Evolutionary conservation across 2,797 vertebrate species (phyloP).

Genomic region (Typhlichthys subterraneus): DNA sequence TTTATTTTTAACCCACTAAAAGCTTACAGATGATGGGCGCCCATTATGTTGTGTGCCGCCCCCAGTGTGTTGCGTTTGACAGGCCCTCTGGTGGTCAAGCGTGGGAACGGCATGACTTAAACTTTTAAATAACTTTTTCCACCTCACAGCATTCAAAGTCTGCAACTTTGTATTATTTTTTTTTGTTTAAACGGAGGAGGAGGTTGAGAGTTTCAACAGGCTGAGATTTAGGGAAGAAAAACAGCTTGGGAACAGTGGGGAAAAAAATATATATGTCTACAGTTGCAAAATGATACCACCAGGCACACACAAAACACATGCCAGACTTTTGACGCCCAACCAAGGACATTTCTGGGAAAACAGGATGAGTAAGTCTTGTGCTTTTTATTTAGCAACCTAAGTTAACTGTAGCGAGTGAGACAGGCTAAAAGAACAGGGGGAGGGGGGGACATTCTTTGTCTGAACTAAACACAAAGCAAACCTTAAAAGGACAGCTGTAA

Average conservation of each 20-base stretch:
- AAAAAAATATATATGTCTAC: slow-evolving; percentile 4
- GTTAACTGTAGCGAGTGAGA: slow-evolving; percentile 12
- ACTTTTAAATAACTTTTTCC: slow-evolving; percentile 58
- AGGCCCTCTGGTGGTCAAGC: slow-evolving; percentile 78
- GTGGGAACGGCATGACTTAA: slow-evolving; percentile 42
- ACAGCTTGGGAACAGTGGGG: slow-evolving; percentile 22
- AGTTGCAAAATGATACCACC: no score
- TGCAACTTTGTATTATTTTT: slow-evolving; percentile 21
- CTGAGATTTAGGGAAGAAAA: slow-evolving; percentile 4
- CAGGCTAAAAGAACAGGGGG: slow-evolving; percentile 17
- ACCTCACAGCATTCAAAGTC: slow-evolving; percentile 49
- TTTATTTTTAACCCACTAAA: slow-evolving; percentile 78
- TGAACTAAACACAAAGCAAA: slow-evolving; percentile 53
- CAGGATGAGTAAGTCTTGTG: slow-evolving; percentile 6
- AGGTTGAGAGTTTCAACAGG: slow-evolving; percentile 60
- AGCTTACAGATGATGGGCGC: slow-evolving; percentile 70
- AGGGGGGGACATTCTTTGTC: slow-evolving; percentile 50
- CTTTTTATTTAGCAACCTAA: slow-evolving; percentile 13
- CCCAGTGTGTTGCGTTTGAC: slow-evolving; percentile 25
- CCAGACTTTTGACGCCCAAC: slow-evolving; percentile 33
- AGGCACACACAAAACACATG: slow-evolving; percentile 17
- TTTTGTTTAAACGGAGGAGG: slow-evolving; percentile 38
- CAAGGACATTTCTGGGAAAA: slow-evolving; percentile 17
- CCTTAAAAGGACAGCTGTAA: slow-evolving; percentile 72
- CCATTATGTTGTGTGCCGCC: slow-evolving; percentile 50